These are phyloP conservation scores for Chrysodeixis includens DNA, from an alignment of 2,888 invertebrate species.

Conservation along the genomic window DNA sequence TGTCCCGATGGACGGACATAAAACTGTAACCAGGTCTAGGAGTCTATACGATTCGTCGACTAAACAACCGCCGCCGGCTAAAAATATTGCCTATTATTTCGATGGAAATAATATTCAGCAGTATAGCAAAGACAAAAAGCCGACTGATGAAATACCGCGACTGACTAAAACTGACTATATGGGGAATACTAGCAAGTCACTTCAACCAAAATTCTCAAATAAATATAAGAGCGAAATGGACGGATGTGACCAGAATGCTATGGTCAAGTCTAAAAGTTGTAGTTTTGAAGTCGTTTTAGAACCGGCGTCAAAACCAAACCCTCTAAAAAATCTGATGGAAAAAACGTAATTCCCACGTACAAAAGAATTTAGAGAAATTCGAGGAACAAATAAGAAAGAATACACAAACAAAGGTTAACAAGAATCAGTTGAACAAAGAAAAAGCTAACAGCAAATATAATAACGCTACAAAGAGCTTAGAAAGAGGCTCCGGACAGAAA, in stretches of 20 bases:
- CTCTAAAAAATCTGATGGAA: slow-evolving; percentile 83
- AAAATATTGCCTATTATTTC: slow-evolving; percentile 87
- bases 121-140: slow-evolving; percentile 77
- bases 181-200: slow-evolving; percentile 83
- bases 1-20: slow-evolving; percentile 77
- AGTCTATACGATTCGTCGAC: slow-evolving; percentile 83
- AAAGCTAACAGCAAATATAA: slow-evolving; percentile 82
- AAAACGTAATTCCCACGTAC: slow-evolving; percentile 86
- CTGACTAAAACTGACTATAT: slow-evolving; percentile 88
- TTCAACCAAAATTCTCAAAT: slow-evolving; percentile 81
- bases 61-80: slow-evolving; percentile 79
- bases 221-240: slow-evolving; percentile 85
- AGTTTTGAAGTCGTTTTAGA: slow-evolving; percentile 88
- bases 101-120: slow-evolving; percentile 84
- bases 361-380: slow-evolving; percentile 90
- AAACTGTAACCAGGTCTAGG: slow-evolving; percentile 84
- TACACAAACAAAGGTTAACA: slow-evolving; percentile 78
- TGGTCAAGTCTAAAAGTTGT: slow-evolving; percentile 87
- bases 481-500: slow-evolving; percentile 83
- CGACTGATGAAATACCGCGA: slow-evolving; percentile 90
- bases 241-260: slow-evolving; percentile 80
- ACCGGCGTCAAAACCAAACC: slow-evolving; percentile 85
- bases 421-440: slow-evolving; percentile 84
- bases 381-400: slow-evolving; percentile 87
- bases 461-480: slow-evolving; percentile 84